Evolutionary conservation across 1,140 invertebrate species (phyloP).

Genomic region (Chrysoperla carnea): DNA sequence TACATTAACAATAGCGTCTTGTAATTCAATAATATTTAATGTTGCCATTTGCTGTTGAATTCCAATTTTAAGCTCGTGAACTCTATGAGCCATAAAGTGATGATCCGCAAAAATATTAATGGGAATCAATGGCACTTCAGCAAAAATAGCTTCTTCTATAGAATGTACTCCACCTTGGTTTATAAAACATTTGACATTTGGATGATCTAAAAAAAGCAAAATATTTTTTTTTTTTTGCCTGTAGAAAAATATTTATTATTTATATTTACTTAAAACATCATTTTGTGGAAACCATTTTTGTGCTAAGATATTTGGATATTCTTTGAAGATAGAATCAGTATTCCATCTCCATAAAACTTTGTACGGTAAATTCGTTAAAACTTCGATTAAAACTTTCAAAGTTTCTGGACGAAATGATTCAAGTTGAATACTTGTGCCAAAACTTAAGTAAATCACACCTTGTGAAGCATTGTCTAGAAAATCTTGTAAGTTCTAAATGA

Average conservation of each 20-base stretch:
- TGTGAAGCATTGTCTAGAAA: slow-evolving; percentile 13
- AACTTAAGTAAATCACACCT: slow-evolving; percentile 18
- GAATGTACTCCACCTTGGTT: slow-evolving; percentile 27
- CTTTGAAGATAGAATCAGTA: not conserved
- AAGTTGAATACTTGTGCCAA: slow-evolving; percentile 16
- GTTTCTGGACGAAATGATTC: slow-evolving; percentile 7
- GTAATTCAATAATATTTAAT: slow-evolving; percentile 14
- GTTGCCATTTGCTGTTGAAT: slow-evolving; percentile 12
- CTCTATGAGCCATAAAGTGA: slow-evolving; percentile 14
- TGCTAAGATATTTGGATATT: not conserved
- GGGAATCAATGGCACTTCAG: slow-evolving; percentile 22
- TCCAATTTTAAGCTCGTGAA: slow-evolving; percentile 12
- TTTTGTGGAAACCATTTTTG: not conserved
- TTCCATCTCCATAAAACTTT: not conserved
- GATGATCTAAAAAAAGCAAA: slow-evolving; percentile 24
- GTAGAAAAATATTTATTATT: not conserved
- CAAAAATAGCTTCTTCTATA: slow-evolving; percentile 23
- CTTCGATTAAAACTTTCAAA: not conserved
- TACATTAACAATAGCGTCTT: slow-evolving; percentile 10
- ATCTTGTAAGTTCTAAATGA: slow-evolving; percentile 12
- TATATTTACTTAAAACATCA: slow-evolving; percentile 3
- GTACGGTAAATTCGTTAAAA: not conserved
- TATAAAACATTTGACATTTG: slow-evolving; percentile 22
- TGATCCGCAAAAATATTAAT: slow-evolving; percentile 19
- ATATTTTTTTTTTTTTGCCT: too few species aligned